A percentile compares a stretch with the other conserved stretches of the same genome.
These are phyloP conservation scores for Pseudachorutes palmiensis DNA, from an alignment of 1,140 invertebrate species.

Conservation along the genomic window DNA sequence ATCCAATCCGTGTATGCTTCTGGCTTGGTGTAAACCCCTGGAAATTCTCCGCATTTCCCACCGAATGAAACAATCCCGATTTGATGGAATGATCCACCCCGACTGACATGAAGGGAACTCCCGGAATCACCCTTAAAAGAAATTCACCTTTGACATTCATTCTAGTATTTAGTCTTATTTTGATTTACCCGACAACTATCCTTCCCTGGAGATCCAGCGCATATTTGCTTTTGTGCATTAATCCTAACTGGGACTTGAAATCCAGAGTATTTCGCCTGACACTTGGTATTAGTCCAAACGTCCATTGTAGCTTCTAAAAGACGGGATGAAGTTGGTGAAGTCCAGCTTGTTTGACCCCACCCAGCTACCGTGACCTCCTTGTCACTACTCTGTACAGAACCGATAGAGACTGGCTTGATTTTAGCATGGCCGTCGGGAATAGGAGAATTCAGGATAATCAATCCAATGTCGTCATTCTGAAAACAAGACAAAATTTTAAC, in stretches of 20 bases:
- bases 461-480: constrained; percentile 13
- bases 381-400: neutral
- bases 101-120: constrained; percentile 74
- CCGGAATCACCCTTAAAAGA: constrained; percentile 74
- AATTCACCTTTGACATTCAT: neutral
- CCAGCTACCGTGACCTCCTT: neutral
- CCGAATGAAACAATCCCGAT: constrained; percentile 56
- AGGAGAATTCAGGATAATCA: constrained; percentile 4
- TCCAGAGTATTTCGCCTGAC: constrained; percentile 3
- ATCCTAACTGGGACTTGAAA: constrained; percentile 48
- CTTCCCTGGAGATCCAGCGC: constrained; percentile 67
- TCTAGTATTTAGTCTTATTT: neutral
- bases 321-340: neutral
- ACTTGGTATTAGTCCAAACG: neutral
- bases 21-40: neutral
- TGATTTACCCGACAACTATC: constrained; percentile 78
- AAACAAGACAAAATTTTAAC: neutral
- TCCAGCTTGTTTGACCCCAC: constrained; percentile 9
- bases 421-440: neutral
- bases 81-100: constrained; percentile 63
- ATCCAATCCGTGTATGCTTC: constrained; percentile 2
- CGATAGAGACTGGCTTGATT: neutral
- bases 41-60: constrained; percentile 6
- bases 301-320: constrained; percentile 10
- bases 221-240: constrained; percentile 67